phyloP scores from a whole-genome alignment of 2,113 vertebrate species.

The Calcarius ornatus region DNA sequence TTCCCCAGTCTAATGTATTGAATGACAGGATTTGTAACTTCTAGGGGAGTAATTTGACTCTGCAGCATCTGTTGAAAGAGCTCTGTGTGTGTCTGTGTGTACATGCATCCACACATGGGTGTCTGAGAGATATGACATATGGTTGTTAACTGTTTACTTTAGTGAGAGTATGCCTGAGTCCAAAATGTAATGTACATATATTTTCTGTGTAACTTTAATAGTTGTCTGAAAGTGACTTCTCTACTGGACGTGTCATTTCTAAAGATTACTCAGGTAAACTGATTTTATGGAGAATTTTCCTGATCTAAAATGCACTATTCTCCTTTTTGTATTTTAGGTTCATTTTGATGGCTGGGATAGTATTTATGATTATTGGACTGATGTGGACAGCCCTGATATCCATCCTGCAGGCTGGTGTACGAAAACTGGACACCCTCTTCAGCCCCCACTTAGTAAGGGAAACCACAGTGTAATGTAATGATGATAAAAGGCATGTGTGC shows the following conservation, averaged over 20 bases:
- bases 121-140: rapidly evolving
- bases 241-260: not conserved
- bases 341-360: conserved; percentile 86
- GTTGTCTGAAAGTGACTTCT: not conserved
- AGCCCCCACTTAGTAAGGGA: conserved; percentile 83
- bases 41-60: not conserved
- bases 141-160: not conserved
- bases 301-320: not conserved
- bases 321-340: conserved; percentile 61
- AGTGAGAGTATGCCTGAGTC: not conserved
- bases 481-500: not conserved
- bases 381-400: conserved; percentile 83
- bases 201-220: not conserved
- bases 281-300: not conserved
- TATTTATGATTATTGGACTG: conserved; percentile 84
- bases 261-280: not conserved
- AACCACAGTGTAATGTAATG: not conserved
- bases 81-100: not conserved
- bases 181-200: not conserved
- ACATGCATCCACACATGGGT: rapidly evolving
- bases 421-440: conserved; percentile 83
- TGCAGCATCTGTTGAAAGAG: not conserved
- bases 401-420: conserved; percentile 86
- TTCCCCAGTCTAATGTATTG: not conserved
- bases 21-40: not conserved